Evolutionary conservation across 2,888 invertebrate genomes (phyloP).

Genomic region (Drosophila glabriapex): DNA sequence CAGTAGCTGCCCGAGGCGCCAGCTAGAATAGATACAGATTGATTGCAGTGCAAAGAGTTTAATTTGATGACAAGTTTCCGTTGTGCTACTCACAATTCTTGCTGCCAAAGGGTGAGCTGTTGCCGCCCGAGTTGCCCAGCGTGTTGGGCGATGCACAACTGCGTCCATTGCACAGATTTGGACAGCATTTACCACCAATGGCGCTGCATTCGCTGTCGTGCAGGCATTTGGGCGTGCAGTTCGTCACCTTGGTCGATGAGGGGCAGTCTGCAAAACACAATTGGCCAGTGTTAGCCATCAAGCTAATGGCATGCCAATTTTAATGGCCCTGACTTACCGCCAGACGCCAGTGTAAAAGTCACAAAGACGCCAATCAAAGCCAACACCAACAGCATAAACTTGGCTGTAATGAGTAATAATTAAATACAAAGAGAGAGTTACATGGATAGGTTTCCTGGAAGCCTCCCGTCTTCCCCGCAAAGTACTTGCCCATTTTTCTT

Average conservation of each 20-base stretch:
- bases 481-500: conserved; percentile 48
- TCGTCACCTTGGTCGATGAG: conserved; percentile 88
- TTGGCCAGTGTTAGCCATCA: not conserved
- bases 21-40: conserved; percentile 44
- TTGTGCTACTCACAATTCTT: conserved; percentile 84
- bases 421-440: not conserved
- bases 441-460: not conserved
- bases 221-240: conserved; percentile 89
- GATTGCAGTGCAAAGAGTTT: not conserved
- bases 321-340: conserved; percentile 66
- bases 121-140: conserved; percentile 71
- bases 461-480: not conserved
- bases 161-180: conserved; percentile 89
- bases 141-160: conserved; percentile 88
- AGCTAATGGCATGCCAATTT: not conserved
- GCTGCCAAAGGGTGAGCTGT: conserved; percentile 77
- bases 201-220: conserved; percentile 89
- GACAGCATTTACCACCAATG: conserved; percentile 89
- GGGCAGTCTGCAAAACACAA: conserved; percentile 86
- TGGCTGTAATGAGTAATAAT: conserved; percentile 32
- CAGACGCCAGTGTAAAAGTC: conserved; percentile 60
- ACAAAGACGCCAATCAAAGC: conserved; percentile 55
- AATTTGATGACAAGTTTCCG: not conserved
- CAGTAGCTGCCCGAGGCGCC: conserved; percentile 88
- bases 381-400: conserved; percentile 51